These are phyloP conservation scores for Phlogophora meticulosa DNA, from an alignment of 2,888 invertebrate genomes.

Conservation along the genomic window DNA sequence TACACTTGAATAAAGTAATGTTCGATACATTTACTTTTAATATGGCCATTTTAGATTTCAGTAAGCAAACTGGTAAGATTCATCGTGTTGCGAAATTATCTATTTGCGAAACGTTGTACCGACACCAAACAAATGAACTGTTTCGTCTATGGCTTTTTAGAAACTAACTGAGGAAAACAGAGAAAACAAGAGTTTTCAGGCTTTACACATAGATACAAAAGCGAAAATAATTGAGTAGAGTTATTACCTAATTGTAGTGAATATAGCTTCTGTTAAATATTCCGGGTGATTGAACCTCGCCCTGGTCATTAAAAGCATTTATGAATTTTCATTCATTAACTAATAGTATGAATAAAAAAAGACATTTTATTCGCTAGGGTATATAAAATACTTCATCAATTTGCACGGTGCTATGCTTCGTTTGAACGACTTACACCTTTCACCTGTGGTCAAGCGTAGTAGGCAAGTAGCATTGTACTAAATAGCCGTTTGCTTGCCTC, in stretches of 20 bases:
- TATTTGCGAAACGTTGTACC: too few species aligned
- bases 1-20: slow-evolving; percentile 21
- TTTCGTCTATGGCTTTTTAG: too few species aligned
- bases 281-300: slow-evolving; percentile 3
- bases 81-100: too few species aligned
- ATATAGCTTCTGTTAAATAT: not conserved
- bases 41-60: slow-evolving; percentile 22
- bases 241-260: too few species aligned
- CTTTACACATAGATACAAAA: too few species aligned
- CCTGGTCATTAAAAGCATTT: slow-evolving; percentile 6
- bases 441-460: slow-evolving; percentile 72
- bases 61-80: slow-evolving; percentile 6
- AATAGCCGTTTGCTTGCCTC: slow-evolving; percentile 68
- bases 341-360: slow-evolving; percentile 3
- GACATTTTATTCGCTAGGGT: slow-evolving; percentile 16
- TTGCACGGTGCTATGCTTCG: slow-evolving; percentile 36
- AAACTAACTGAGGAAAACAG: too few species aligned
- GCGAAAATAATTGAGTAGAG: too few species aligned
- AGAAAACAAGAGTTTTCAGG: too few species aligned
- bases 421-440: slow-evolving; percentile 70
- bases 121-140: too few species aligned
- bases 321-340: slow-evolving; percentile 4
- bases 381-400: slow-evolving; percentile 25
- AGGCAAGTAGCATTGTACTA: slow-evolving; percentile 66
- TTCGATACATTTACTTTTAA: slow-evolving; percentile 30